phyloP scores from a whole-genome alignment of 2,113 vertebrate species.

The Oncorhynchus keta region DNA sequence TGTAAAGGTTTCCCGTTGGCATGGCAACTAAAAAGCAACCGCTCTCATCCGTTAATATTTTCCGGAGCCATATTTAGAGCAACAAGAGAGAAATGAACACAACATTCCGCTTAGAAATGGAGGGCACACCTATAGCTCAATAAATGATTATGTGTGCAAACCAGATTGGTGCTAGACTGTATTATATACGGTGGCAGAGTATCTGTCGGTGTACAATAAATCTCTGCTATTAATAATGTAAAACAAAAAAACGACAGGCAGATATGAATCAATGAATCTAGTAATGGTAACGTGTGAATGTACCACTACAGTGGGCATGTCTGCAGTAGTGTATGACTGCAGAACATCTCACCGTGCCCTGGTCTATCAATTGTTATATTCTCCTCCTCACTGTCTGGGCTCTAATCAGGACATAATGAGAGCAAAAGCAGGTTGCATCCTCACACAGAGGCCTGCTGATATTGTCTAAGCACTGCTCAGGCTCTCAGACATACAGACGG shows the following conservation, averaged over 20 bases:
- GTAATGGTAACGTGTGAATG: too few species aligned
- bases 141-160: too few species aligned
- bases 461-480: conserved; percentile 39
- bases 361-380: conserved; percentile 53
- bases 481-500: conserved; percentile 15
- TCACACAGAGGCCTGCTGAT: conserved; percentile 55
- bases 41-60: conserved; percentile 55
- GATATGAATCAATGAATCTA: too few species aligned
- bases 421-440: conserved; percentile 73
- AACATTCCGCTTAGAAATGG: background rate
- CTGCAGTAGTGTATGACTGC: too few species aligned
- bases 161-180: background rate
- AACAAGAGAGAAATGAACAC: conserved; percentile 22
- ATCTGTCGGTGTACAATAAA: background rate
- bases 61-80: conserved; percentile 46
- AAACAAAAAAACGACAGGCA: too few species aligned
- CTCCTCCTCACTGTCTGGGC: conserved; percentile 57
- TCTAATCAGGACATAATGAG: conserved; percentile 77
- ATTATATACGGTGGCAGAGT: background rate
- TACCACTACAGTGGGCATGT: too few species aligned
- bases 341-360: too few species aligned
- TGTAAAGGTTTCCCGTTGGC: conserved; percentile 71
- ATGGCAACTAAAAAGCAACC: conserved; percentile 72
- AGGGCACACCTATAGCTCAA: background rate
- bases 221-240: too few species aligned